These are phyloP conservation scores for Drosophila rufa DNA, from an alignment of 1,140 invertebrate genomes.

Conservation along the genomic window DNA sequence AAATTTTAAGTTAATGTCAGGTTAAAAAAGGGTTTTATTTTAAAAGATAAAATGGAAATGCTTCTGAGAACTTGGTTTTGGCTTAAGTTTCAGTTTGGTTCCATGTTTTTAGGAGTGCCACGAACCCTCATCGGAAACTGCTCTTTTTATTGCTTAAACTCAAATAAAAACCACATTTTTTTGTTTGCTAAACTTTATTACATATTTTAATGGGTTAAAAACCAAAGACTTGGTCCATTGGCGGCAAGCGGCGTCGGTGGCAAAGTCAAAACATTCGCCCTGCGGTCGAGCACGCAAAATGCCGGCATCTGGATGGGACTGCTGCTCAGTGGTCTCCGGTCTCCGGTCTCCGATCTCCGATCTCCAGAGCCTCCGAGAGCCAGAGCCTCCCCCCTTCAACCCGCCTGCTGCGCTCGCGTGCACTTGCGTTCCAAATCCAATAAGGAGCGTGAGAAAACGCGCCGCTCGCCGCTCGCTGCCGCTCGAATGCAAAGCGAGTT, in stretches of 20 bases:
- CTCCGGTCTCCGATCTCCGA: constrained; percentile 6
- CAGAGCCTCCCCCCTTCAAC: neutral
- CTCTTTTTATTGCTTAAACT: neutral
- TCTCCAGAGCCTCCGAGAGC: neutral
- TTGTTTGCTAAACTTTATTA: neutral
- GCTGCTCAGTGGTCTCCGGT: constrained; percentile 36
- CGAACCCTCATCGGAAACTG: neutral
- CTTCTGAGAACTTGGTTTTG: too few relatives aligned
- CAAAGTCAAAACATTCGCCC: constrained; percentile 77
- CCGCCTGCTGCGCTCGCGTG: constrained; percentile 54
- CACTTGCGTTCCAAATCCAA: constrained; percentile 78
- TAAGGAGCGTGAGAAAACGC: constrained; percentile 82
- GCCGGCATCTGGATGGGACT: constrained; percentile 42
- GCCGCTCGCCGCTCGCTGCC: constrained; percentile 29
- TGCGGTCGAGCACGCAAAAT: constrained; percentile 74
- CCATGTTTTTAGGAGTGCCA: neutral
- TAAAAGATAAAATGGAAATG: too few relatives aligned
- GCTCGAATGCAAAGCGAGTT: constrained; percentile 71
- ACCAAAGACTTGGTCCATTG: constrained; percentile 34
- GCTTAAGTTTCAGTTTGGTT: neutral
- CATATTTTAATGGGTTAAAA: constrained; percentile 26
- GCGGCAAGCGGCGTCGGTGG: constrained; percentile 70
- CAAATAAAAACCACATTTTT: neutral
- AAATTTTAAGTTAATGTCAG: too few relatives aligned
- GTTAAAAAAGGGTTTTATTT: too few relatives aligned